Base-by-base conservation (phyloP, 1,140 invertebrate genomes). In the Calliopsis andreniformis region DNA sequence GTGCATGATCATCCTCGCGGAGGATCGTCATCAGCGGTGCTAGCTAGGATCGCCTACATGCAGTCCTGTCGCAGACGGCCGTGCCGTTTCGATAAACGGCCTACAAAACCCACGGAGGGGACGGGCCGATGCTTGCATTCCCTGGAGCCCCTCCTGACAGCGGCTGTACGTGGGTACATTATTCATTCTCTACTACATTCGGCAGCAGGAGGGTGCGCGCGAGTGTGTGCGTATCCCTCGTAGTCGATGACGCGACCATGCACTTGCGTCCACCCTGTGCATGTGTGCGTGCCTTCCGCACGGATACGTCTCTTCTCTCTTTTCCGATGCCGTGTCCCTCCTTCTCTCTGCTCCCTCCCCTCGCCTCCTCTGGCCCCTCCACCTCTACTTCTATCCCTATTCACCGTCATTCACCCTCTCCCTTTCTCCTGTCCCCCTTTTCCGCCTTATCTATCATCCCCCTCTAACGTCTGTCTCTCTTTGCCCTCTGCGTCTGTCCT, bases 171-270 rank as follows among this genome's bases (percentile, higher is more conserved):
- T 76, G 73, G 68, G 83, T 84, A 80, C 78, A 84, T 84, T 84
- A 84, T 84, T 84, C 83, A 84, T 84, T 84, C 82, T 83, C 82
- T 71, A 73, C 71, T 83, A 83, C 81, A 79, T 75, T 76, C 67
- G 62, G 77, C 81, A 76, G 61, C 53, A 51, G 45, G 78, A 80
- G 81, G 78, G 82, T 77, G 82, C 77, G 55, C 25, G 51, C 30
- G 45, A 28, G 51, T 75, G 69, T 71, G 59, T 75, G 62, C 53
- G 67, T 68, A 78, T 72, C 64, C 59, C 42, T 42, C 59, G 39
- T 73, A 49, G 14, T 12, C 62, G 63, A 47, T 55, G 35, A 58
- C 43, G 43, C 58, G 58, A 39, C 35, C 49, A 43, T 59, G 76
- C 53, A 64, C 43, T 66, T 47, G 71, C 56, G 71, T 49, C 20